Base-by-base conservation (phyloP, 2,888 invertebrate species). In the Prosopocoilus inquinatus region DNA sequence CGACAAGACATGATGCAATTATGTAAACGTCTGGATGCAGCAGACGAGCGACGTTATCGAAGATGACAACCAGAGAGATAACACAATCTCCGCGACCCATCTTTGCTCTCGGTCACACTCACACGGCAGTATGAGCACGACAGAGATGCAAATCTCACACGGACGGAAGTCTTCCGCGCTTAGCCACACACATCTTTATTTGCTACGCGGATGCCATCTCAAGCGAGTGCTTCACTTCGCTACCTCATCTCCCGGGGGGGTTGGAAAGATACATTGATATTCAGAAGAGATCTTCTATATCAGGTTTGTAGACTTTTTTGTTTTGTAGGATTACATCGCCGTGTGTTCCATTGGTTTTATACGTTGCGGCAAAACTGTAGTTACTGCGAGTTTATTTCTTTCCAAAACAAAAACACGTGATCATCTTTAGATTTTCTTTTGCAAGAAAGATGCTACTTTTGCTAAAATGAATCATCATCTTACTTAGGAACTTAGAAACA, bases 21-120 rank as follows among this genome's bases (percentile, higher is more conserved):
- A 69, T 67, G 70, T 67, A 67, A 70, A 67, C 67, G 68, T 69
- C 70, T 69, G 67, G 67, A 65, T 64, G 62, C 58, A 59, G 54
- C 60, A 57, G 61, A 35, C 32, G 9, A 47, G 35, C 20, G 47
- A 33, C 20, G 15, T 46, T 46, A 46, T 46, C 46, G 46, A 32
- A n/a, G 47, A 47, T 32, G 47, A 47, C 47, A 35, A 46, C 28
- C 9, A 8, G 47, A 33, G 15, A 41, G 41, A 15, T 15, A 41
- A 41, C 11, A 12, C 41, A 15, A 41, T 41, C 41, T 12, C 11
- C 8, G 2, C 41, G 41, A 9, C 11, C 41, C n/a, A 11, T 41
- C 41, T 20, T 46, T 28, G 46, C 11, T 46, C 12, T 13, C 65
- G 69, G 64, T 64, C 63, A 64, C 66, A 56, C 71, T 69, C 70